phyloP scores from a whole-genome alignment of 2,888 invertebrate species.

The Allacma fusca region DNA sequence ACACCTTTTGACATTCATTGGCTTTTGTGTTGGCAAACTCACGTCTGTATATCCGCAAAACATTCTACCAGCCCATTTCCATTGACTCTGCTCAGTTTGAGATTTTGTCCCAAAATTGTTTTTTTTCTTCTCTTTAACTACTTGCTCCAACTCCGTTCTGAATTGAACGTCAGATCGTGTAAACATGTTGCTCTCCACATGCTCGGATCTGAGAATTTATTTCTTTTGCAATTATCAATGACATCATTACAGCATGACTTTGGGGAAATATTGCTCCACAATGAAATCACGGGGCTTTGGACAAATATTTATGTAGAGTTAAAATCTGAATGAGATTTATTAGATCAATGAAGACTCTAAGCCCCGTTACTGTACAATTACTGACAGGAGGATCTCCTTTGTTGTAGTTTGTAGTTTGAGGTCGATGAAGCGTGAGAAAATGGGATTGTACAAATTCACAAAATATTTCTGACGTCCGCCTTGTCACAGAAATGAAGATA shows the following conservation, averaged over 20 bases:
- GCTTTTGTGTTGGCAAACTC: slow-evolving; percentile 31
- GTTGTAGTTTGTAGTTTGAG: not conserved
- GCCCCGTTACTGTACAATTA: no score
- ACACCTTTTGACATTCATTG: slow-evolving; percentile 28
- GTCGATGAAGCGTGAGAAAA: slow-evolving; percentile 1
- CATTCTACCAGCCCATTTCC: slow-evolving; percentile 38
- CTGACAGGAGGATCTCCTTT: not conserved
- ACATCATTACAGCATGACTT: not conserved
- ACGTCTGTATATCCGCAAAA: slow-evolving; percentile 29
- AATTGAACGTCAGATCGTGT: not conserved
- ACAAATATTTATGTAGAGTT: no score
- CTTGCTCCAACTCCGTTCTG: not conserved
- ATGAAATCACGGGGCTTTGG: no score
- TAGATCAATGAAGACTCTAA: no score
- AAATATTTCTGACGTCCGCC: no score
- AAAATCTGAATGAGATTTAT: no score
- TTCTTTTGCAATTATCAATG: slow-evolving; percentile 13
- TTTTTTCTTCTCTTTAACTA: not conserved
- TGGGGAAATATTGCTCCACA: not conserved
- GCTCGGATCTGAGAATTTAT: not conserved
- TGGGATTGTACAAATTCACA: not conserved
- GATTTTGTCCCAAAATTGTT: slow-evolving; percentile 10
- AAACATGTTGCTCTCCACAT: slow-evolving; percentile 2
- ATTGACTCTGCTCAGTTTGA: slow-evolving; percentile 34
- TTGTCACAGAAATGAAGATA: no score